phyloP scores from a whole-genome alignment of 2,113 vertebrate genomes.

The Oreocharis arfaki region DNA sequence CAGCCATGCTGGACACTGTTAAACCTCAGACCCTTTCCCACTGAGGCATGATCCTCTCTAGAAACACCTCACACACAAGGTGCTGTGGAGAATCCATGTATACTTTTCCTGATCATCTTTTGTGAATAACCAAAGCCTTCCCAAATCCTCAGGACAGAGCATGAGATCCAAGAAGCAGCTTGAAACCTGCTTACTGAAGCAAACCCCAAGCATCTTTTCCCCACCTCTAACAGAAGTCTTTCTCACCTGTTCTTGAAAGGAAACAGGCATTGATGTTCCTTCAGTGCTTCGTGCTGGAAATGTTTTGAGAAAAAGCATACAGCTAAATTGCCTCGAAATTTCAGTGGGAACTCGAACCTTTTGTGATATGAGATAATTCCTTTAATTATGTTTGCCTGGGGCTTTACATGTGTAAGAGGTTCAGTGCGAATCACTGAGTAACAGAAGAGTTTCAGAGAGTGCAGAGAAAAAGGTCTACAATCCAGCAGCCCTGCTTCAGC shows the following conservation, averaged over 20 bases:
- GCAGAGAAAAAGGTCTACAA: neutral
- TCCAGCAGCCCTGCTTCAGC: neutral
- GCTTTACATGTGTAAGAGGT: neutral
- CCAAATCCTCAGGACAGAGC: neutral
- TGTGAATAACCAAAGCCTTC: neutral
- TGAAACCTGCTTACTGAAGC: neutral
- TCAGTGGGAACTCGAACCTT: slow-evolving; percentile 14
- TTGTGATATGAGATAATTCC: slow-evolving; percentile 16
- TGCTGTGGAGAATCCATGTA: neutral
- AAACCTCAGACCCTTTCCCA: neutral
- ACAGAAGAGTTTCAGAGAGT: neutral
- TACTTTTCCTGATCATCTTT: neutral
- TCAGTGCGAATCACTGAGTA: neutral
- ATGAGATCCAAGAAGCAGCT: neutral
- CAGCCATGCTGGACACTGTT: neutral
- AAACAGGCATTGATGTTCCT: slow-evolving; percentile 4
- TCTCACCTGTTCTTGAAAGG: neutral
- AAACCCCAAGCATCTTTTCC: neutral
- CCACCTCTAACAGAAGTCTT: neutral
- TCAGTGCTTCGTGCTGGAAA: neutral
- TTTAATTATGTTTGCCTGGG: slow-evolving; percentile 34
- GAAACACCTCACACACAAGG: neutral
- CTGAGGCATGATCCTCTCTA: neutral
- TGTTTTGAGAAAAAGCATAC: neutral
- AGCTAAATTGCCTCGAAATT: slow-evolving; percentile 14